Base-by-base conservation (phyloP, 2,888 invertebrate species). In the Tachystola acroxantha region DNA sequence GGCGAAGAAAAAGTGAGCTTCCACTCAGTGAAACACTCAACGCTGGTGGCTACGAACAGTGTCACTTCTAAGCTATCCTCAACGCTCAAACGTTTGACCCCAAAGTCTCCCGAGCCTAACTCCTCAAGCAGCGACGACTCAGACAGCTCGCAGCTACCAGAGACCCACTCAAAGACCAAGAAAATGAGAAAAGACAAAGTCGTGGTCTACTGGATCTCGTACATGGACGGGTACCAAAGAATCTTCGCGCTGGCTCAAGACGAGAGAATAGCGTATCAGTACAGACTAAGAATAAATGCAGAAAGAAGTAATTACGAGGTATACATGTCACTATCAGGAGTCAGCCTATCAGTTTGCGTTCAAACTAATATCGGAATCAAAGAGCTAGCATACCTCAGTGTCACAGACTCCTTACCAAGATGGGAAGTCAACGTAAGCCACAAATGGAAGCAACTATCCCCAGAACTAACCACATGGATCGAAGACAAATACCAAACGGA, bases 361-460 rank as follows among this genome's bases (percentile, higher is more conserved):
- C 77, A 78, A 43, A 74, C 75, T 2, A 67, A 60, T 6, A 53
- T 57, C 3, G 70, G 70, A 32, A 71, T 78, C 0, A 89, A 89
- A 47, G 95, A 95, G 66, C 80, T 94, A 32, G 88, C 93, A 0
- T 92, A 93, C 49, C 64, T 91, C 0, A 92, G 92, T 46, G 51
- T 94, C 11, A 86, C 89, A 1, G 92, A 93, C 53, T 90, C 91
- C 0, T 89, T 94, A 0, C 92, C 95, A 0, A 87, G 92, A 40
- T 95, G 95, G 95, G 94, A 95, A 68, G 92, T 95, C 1, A 92
- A 92, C 54, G 92, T 94, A 0, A 93, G 92, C 10, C 91, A 92
- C 50, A 91, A 91, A 58, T 95, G 95, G 95, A 94, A 94, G 64
- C 89, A 91, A 20, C 72, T 95, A 2, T 92, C 93, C 0, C 80